Evolutionary conservation across 2,888 invertebrate genomes (phyloP).

Genomic region (Hartigia nigra): DNA sequence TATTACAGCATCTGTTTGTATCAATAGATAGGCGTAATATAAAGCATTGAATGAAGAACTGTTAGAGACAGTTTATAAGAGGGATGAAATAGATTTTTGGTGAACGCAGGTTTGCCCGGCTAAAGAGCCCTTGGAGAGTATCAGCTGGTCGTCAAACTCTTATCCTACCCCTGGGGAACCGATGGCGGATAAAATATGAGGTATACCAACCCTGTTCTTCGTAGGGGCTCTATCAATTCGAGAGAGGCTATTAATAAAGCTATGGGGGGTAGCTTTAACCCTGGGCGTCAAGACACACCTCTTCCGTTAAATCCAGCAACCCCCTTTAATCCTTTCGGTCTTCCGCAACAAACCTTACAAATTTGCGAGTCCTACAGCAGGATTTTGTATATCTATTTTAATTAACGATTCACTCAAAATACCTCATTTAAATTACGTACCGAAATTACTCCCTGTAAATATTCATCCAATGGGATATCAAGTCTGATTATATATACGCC

Average conservation of each 20-base stretch:
- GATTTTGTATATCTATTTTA: not conserved
- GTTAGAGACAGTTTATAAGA: slow-evolving; percentile 3
- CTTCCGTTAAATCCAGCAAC: slow-evolving; percentile 48
- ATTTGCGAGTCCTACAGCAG: slow-evolving; percentile 2
- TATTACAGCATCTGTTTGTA: not conserved
- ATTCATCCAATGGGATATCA: not conserved
- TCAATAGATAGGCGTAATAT: not conserved
- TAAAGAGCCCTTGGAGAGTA: slow-evolving; percentile 16
- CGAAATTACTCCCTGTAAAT: not conserved
- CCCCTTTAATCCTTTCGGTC: slow-evolving; percentile 43
- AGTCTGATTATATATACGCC: not conserved
- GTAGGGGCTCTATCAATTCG: slow-evolving; percentile 58
- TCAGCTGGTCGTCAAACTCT: slow-evolving; percentile 58
- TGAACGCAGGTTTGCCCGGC: slow-evolving; percentile 14
- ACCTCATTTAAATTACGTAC: not conserved
- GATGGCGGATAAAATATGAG: slow-evolving; percentile 56
- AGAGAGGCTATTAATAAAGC: slow-evolving; percentile 61
- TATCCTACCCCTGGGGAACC: slow-evolving; percentile 43
- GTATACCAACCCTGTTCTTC: slow-evolving; percentile 29
- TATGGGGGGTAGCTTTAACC: slow-evolving; percentile 54
- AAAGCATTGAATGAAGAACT: not conserved
- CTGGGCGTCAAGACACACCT: slow-evolving; percentile 41
- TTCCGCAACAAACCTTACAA: not conserved
- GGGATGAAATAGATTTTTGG: slow-evolving; percentile 7
- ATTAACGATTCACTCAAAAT: not conserved